Conservation (phyloP, 2,113 vertebrate genomes). For the Myanophis thanlyinensis region DNA sequence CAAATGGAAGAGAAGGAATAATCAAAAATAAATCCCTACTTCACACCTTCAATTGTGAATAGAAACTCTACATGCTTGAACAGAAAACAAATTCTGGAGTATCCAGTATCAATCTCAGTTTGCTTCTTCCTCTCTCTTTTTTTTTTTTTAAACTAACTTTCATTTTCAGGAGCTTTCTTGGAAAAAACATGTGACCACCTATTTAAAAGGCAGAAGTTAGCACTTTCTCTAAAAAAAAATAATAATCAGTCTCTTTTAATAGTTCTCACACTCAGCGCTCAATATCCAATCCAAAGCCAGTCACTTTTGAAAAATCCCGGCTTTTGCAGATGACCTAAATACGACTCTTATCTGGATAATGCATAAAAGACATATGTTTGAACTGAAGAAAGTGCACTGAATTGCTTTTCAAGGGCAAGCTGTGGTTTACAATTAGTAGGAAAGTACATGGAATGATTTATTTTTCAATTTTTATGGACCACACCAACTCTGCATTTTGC, state of each 20-base stretch:
- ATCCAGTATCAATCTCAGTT: neutral
- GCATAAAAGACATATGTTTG: neutral
- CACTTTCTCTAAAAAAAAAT: neutral
- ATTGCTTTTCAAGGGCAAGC: neutral
- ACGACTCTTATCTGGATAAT: neutral
- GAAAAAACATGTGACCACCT: neutral
- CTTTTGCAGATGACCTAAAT: neutral
- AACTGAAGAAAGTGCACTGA: neutral
- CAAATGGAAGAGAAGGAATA: neutral
- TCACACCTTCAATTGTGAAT: neutral
- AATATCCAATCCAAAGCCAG: neutral
- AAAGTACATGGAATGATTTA: neutral
- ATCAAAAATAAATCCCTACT: too few relatives aligned
- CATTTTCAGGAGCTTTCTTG: neutral
- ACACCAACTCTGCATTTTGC: fast-evolving
- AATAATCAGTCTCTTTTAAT: slow-evolving; percentile 10
- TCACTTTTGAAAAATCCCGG: neutral
- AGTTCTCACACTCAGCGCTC: slow-evolving; percentile 11
- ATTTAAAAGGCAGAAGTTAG: neutral
- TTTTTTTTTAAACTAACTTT: neutral
- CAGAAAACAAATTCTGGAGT: neutral
- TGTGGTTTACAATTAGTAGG: neutral
- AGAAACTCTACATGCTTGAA: neutral
- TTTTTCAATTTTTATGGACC: neutral
- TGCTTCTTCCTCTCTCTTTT: neutral